A percentile compares a stretch with the other conserved stretches of the same genome.
phyloP scores from a whole-genome alignment of 1,140 invertebrate genomes.

The Pseudomyrmex flavicornis region DNA sequence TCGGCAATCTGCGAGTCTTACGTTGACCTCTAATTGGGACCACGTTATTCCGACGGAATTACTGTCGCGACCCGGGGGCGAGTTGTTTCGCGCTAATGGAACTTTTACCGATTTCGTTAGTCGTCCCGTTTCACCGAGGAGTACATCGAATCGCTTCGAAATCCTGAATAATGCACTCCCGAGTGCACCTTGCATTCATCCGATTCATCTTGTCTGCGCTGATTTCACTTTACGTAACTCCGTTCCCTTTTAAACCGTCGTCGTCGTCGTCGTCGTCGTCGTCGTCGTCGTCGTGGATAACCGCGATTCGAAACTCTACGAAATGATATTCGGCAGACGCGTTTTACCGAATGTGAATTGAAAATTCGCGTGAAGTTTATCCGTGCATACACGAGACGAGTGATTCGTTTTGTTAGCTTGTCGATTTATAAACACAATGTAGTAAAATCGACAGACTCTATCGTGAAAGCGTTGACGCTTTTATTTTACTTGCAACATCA shows the following conservation, averaged over 20 bases:
- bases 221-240: conserved; percentile 49
- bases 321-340: neutral
- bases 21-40: conserved; percentile 60
- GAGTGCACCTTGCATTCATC: conserved; percentile 29
- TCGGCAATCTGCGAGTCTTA: conserved; percentile 41
- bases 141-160: neutral
- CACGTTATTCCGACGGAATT: conserved; percentile 11
- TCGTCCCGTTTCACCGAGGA: neutral
- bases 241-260: neutral
- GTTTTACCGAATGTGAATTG: conserved; percentile 9
- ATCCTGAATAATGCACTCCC: conserved; percentile 13
- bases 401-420: neutral
- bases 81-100: conserved; percentile 46
- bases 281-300: too few species aligned
- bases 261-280: conserved; percentile 14
- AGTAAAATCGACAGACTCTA: neutral
- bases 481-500: conserved; percentile 5
- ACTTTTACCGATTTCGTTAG: conserved; percentile 32
- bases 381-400: neutral
- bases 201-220: neutral
- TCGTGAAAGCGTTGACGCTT: neutral
- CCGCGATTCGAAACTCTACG: neutral
- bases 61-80: conserved; percentile 1
- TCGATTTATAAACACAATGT: neutral
- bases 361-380: conserved; percentile 9